Base-by-base conservation (phyloP, 2,113 vertebrate species). In the Sisor rabdophorus region DNA sequence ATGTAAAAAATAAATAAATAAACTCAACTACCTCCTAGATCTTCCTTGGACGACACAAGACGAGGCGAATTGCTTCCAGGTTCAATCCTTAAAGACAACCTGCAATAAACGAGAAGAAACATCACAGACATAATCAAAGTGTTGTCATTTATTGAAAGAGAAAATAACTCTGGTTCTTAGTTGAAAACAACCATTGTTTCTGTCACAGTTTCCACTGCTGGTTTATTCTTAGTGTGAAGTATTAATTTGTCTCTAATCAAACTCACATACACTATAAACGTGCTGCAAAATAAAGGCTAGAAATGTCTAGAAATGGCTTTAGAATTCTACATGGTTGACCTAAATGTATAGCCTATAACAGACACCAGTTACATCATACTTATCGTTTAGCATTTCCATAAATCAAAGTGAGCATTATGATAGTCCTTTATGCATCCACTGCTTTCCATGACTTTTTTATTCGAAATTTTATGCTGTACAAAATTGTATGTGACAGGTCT, bases 11-110 rank as follows among this genome's bases (percentile, higher is more conserved):
- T 48, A 53, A 22, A 50, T 70, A 55, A 19, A 58, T 47, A 73
- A 4, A 24, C 17, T 60, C 28, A 24, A 20, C 70, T 94, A 95
- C 94, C 94, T 94, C 94, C 90, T 50, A 95, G 89, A 76, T 95
- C 94, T 91, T 95, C 93, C 85, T 94, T 95, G 67, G 94, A 95
- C 20, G 93, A 95, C 72, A 93, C 93, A 50, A 95, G 88, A 71
- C 94, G 91, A 9, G 94, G 94, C 76, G 94, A 95, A 84, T 91
- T 95, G 89, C 88, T 94, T 85, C 94, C 94, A 47, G 94, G 93
- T 85, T 95, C 94, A 64, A 95, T 94, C 89, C 92, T 90, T 87
- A 95, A 87, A 9, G 94, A 95, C n/a, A 95, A 88, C 79, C 94
- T 95, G 89, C 24, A 65, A 36, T 19, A 13, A 68, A 28, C 24